Percentiles rank a stretch among this genome's conserved stretches.
Evolutionary conservation across 2,888 invertebrate genomes (phyloP).

Genomic region (Pseudococcus longispinus): DNA sequence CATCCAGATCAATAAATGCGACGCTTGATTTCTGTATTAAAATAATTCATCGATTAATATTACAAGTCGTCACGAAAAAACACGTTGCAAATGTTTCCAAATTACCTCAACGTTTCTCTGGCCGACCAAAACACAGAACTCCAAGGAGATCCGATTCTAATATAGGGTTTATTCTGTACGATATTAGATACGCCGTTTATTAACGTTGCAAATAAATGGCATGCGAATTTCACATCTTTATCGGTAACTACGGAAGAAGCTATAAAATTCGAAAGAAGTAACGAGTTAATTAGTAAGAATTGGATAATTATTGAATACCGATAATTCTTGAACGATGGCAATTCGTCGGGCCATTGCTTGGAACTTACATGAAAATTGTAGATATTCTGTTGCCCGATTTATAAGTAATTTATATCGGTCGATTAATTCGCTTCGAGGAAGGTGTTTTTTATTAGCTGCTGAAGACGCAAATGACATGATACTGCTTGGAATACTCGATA

Average conservation of each 20-base stretch:
- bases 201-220: constrained; percentile 66
- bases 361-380: constrained; percentile 54
- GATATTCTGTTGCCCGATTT: constrained; percentile 60
- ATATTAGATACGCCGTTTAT: constrained; percentile 62
- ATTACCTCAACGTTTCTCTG: constrained; percentile 60
- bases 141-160: constrained; percentile 59
- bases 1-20: constrained; percentile 65
- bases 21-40: constrained; percentile 63
- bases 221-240: constrained; percentile 58
- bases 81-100: neutral
- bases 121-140: constrained; percentile 60
- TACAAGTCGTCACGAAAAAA: neutral
- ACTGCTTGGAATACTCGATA: constrained; percentile 58
- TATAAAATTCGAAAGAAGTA: neutral
- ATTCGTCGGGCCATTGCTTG: neutral
- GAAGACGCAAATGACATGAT: constrained; percentile 56
- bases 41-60: constrained; percentile 6
- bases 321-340: neutral
- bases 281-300: neutral
- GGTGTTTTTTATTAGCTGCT: constrained; percentile 56
- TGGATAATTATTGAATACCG: neutral
- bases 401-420: constrained; percentile 67
- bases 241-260: constrained; percentile 56
- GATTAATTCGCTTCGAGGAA: constrained; percentile 63
- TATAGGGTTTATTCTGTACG: constrained; percentile 59